These are phyloP conservation scores for Arbacia lixula DNA, from an alignment of 53 echinoderm and acorn worm species.

Conservation along the genomic window DNA sequence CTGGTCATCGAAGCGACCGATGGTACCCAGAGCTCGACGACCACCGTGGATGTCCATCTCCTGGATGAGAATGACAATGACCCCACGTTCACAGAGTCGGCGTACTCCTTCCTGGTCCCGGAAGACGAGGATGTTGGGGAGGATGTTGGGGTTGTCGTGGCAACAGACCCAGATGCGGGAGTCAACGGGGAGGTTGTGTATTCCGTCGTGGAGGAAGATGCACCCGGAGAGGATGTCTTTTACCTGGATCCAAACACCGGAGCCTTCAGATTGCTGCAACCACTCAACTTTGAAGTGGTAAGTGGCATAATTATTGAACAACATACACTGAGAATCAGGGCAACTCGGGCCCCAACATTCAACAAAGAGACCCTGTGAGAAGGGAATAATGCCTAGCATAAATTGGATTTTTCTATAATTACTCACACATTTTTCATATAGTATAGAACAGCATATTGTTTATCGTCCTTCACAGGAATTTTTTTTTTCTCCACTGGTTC, in stretches of 20 bases:
- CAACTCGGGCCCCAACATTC: too few relatives aligned
- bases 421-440: too few relatives aligned
- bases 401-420: too few relatives aligned
- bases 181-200: constrained; percentile 80
- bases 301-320: too few relatives aligned
- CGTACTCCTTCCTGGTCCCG: constrained; percentile 77
- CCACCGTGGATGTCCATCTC: constrained; percentile 68
- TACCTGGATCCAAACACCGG: constrained; percentile 76
- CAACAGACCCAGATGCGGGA: constrained; percentile 85
- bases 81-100: constrained; percentile 68
- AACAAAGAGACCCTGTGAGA: too few relatives aligned
- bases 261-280: constrained; percentile 64
- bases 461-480: too few relatives aligned
- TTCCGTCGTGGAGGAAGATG: constrained; percentile 79
- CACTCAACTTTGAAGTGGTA: constrained; percentile 90
- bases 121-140: constrained; percentile 66
- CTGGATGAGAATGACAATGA: constrained; percentile 85
- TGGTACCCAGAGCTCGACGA: constrained; percentile 67
- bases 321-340: too few relatives aligned
- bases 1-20: constrained; percentile 77
- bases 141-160: constrained; percentile 68
- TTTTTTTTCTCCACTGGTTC: too few relatives aligned
- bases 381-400: too few relatives aligned
- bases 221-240: constrained; percentile 87
- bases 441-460: too few relatives aligned